Base-by-base conservation (phyloP, 2,113 vertebrate species). In the Tragelaphus strepsiceros region DNA sequence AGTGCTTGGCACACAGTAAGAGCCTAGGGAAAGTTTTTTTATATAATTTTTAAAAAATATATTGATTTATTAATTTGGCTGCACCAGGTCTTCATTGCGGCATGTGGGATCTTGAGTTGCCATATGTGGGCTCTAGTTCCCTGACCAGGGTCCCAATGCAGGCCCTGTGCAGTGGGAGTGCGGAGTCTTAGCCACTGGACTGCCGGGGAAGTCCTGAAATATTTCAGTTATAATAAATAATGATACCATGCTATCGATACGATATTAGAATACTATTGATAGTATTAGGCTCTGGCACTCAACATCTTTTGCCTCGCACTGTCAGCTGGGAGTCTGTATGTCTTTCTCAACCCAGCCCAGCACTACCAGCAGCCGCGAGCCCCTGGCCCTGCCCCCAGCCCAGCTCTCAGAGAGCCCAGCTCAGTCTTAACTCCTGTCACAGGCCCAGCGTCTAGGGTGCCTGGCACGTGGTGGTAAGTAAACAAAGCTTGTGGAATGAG, bases 41-140 rank as follows among this genome's bases (percentile, higher is more conserved):
- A 10, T 12, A 77, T 77, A 26, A 43, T 74, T 13, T 24, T 64
- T 39, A 7, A 0, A 39, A 74, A 39, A 74, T 74, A 24, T 43
- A 43, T 14, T 74, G 71, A 43, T 43, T 39, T 14, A 43, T 26
- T 74, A 24, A 43, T 43, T 74, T 74, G 71, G 11, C 35, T 39
- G 67, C 35, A 2, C 35, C 0, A 0, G 35, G 67, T 6, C 11
- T 39, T 39, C n/a, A 39, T 5, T 6, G 67, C 5, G 2, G 21
- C 6, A 14, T 43, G 71, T 22, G 24, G 22, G 35, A 14, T 74
- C 71, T 74, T 6, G 35, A 43, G 71, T 74, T 74, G 71, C 35
- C 10, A 3, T 13, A 24, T 13, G 35, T 24, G 67, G 67, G 35
- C n/a, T 39, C 35, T 74, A 39, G 19, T 24, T 74, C 35, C 67